Evolutionary conservation across 2,113 vertebrate genomes (phyloP).

Genomic region (Thymallus thymallus): DNA sequence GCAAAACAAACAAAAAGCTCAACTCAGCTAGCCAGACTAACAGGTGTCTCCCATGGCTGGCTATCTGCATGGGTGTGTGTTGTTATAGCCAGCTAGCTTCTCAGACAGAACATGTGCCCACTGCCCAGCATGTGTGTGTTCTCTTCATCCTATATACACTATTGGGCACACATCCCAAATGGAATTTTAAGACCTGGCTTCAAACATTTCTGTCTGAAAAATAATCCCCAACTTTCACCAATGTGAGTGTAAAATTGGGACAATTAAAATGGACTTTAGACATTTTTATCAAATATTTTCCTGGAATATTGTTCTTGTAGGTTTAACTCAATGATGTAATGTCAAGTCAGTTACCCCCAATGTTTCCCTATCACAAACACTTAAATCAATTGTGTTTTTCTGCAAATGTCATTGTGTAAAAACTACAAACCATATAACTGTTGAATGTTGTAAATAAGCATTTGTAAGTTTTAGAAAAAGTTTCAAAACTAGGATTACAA

Average conservation of each 20-base stretch:
- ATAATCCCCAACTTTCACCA: conserved; percentile 22
- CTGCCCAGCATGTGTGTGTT: conserved; percentile 11
- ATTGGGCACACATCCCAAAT: conserved; percentile 31
- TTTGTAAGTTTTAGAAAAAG: too few species aligned
- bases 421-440: too few species aligned
- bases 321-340: conserved; percentile 22
- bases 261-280: conserved; percentile 50
- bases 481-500: too few species aligned
- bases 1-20: conserved; percentile 57
- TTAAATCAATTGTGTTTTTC: too few species aligned
- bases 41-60: conserved; percentile 68
- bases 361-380: conserved; percentile 5
- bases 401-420: too few species aligned
- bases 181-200: conserved; percentile 66
- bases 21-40: conserved; percentile 56
- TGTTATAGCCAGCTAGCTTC: conserved; percentile 13
- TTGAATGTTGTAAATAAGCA: too few species aligned
- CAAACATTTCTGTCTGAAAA: conserved; percentile 51
- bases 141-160: too few species aligned
- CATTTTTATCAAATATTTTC: conserved; percentile 56
- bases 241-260: conserved; percentile 43
- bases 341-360: not conserved
- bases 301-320: conserved; percentile 28
- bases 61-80: conserved; percentile 42
- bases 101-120: not conserved